Evolutionary conservation across 2,888 invertebrate genomes (phyloP), one percentile per base, ranked within the genome.

Genomic region (Mycalesis mineus): DNA sequence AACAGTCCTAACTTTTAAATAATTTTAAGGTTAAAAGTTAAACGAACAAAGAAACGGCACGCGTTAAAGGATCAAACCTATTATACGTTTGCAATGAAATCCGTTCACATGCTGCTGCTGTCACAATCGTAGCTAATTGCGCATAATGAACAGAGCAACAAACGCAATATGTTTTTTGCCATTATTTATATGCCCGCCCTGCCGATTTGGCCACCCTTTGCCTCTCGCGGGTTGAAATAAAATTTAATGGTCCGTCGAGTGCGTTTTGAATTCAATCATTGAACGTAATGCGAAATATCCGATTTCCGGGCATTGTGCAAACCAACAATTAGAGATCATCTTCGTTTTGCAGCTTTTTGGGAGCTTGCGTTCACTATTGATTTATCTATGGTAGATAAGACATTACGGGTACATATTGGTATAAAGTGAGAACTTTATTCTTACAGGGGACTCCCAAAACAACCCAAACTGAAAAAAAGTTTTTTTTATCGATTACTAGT

Each of bases 61-160:
- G 76, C 74, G 76, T 66, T 33, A 15, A 67, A 57, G 59, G 63
- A 67, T 40, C 41, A 62, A 59, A 58, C 33, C 65, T 59, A 63
- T 68, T 67, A 22, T 59, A 67, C 73, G 74, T 68, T 72, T 60
- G 63, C 67, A 79, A 74, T 68, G 65, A 75, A 85, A 83, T 83
- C 86, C 80, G 85, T 87, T 88, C 88, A 82, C 87, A 88, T 82
- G 75, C 71, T 68, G 74, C 74, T 68, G 68, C 74, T 82, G 86
- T 84, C 87, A 88, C 89, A 89, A 88, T 88, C 82, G 85, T 78
- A 80, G 80, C 88, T 89, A 88, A 89, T 89, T 89, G 88, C 88
- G 87, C 88, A 88, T 89, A 89, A 89, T 89, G 88, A 88, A 88
- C 70, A 66, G 68, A 75, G 77, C 82, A 83, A 84, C 82, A 82